Evolutionary conservation across 2,113 vertebrate genomes (phyloP), one percentile per base, ranked within the genome.

Genomic region (Myrmecobius fasciatus): DNA sequence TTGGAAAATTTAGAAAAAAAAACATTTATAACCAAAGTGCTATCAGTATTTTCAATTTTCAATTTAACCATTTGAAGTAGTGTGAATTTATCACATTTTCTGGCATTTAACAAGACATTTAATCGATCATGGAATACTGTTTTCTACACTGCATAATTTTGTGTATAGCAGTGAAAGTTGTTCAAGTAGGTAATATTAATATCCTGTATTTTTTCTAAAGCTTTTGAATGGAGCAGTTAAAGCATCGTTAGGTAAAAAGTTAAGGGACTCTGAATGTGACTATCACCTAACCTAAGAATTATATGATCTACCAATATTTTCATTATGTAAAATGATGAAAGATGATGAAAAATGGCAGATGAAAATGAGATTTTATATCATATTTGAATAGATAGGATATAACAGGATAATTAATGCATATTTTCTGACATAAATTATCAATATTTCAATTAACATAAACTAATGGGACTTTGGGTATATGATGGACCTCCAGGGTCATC

Each of bases 31-130:
- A 92, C 49, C 56, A 94, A 83, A 94, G 1, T 0, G 89, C 1
- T 31, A 91, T 95, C 52, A 96, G 56, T 67, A 91, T 94, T 95
- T 94, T 49, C 31, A 60, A 6, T 89, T 96, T 96, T 67, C 47
- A 47, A 51, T 43, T 93, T 49, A 96, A 49, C 95, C 92, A 94
- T 52, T 28, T 83, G 93, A 94, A 94, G 91, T 20, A 96, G 26
- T 67, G 92, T 90, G 47, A 52, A 97, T 94, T 98, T 92, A 91
- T 96, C 91, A 94, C 52, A 92, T 96, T 97, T 96, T 90, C 89
- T 97, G 91, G 95, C 90, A 95, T 97, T 96, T 96, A 95, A 91
- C n/a, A 95, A 95, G 93, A 92, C 47, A 96, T 97, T 96, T 97
- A 36, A 51, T 96, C 95, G 93, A 96, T 96, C 89, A 43, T 0